These are phyloP conservation scores for Sinotaia quadrata DNA, from an alignment of 2,888 invertebrate genomes.

Conservation along the genomic window DNA sequence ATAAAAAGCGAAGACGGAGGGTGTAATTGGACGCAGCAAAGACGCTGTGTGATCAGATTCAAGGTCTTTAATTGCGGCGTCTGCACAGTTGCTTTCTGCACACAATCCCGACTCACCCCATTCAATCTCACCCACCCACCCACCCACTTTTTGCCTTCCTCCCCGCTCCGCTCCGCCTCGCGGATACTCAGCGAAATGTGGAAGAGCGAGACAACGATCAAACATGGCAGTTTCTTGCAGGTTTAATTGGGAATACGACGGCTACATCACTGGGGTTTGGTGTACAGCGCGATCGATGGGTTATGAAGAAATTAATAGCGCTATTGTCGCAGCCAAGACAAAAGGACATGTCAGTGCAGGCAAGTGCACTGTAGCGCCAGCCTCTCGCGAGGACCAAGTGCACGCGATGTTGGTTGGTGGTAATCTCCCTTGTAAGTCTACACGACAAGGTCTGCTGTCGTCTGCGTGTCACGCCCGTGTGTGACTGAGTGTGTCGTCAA, in stretches of 20 bases:
- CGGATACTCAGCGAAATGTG: neutral
- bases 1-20: no score
- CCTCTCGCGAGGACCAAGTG: no score
- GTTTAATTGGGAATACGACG: neutral
- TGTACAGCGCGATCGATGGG: neutral
- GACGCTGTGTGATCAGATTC: no score
- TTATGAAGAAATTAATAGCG: neutral
- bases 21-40: no score
- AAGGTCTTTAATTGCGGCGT: no score
- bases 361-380: no score
- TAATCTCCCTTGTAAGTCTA: neutral
- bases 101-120: neutral
- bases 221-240: slow-evolving; percentile 3
- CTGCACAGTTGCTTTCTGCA: neutral
- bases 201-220: neutral
- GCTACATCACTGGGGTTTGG: no score
- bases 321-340: neutral
- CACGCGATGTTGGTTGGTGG: no score
- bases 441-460: neutral
- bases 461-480: neutral
- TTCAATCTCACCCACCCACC: neutral
- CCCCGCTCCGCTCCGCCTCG: neutral
- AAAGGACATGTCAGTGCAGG: no score
- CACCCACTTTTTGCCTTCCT: neutral
- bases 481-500: neutral